Percentiles rank a stretch among this genome's conserved stretches.
Evolutionary conservation across 53 echinoderm and acorn worm species (phyloP).

Genomic region (Actinopyga echinites): DNA sequence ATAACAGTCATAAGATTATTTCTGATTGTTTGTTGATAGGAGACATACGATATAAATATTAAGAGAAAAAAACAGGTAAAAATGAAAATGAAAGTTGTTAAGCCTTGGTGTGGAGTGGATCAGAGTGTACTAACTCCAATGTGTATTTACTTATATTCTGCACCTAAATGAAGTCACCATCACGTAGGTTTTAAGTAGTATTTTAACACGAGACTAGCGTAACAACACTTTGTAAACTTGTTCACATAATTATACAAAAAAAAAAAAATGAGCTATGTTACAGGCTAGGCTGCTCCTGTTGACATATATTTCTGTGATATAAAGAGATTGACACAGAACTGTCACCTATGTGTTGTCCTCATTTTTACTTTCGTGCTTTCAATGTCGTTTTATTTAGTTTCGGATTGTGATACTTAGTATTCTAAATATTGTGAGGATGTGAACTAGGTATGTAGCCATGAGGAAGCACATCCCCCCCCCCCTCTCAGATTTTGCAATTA

Average conservation of each 20-base stretch:
- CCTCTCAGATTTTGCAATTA: no score
- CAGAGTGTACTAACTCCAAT: conserved; percentile 20
- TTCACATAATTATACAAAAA: conserved; percentile 9
- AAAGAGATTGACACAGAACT: not conserved
- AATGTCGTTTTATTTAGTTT: no score
- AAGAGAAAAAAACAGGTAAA: conserved; percentile 8
- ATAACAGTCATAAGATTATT: conserved; percentile 1
- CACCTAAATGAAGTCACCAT: not conserved
- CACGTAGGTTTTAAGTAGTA: conserved; percentile 13
- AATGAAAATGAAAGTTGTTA: not conserved
- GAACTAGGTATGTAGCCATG: no score
- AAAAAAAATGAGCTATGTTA: conserved; percentile 11
- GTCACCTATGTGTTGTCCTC: not conserved
- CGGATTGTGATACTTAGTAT: no score
- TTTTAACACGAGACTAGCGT: conserved; percentile 32
- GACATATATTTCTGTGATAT: conserved; percentile 29
- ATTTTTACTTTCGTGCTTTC: not conserved
- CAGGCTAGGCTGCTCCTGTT: conserved; percentile 6
- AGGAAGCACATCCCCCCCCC: no score
- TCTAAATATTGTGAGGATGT: no score
- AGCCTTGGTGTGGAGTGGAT: conserved; percentile 12
- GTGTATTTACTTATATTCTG: conserved; percentile 26
- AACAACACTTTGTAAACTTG: conserved; percentile 35
- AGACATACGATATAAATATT: conserved; percentile 8
- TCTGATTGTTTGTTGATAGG: not conserved